Percentiles rank a stretch among this genome's conserved stretches.
phyloP scores from a whole-genome alignment of 1,140 invertebrate genomes.

The Triops cancriformis region DNA sequence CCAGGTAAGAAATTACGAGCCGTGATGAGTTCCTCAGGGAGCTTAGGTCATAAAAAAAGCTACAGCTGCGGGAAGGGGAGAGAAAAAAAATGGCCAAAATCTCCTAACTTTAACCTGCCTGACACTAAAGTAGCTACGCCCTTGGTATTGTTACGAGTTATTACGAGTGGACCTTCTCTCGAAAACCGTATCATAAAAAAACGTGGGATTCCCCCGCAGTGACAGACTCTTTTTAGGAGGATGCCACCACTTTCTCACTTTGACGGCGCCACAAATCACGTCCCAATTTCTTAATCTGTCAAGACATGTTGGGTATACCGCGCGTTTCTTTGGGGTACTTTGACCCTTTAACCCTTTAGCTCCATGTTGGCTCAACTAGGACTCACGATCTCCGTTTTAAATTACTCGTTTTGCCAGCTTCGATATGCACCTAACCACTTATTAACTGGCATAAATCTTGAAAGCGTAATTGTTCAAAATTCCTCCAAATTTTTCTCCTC shows the following conservation, averaged over 20 bases:
- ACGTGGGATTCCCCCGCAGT: neutral
- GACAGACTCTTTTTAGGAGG: neutral
- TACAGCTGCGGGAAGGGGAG: neutral
- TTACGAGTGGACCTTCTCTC: neutral
- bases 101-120: neutral
- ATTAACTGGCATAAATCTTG: too few relatives aligned
- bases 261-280: neutral
- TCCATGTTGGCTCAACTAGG: too few relatives aligned
- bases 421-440: too few relatives aligned
- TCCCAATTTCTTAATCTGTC: neutral
- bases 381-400: too few relatives aligned
- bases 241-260: neutral
- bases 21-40: conserved; percentile 7
- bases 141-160: neutral
- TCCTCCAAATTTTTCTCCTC: too few relatives aligned
- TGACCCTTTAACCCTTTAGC: too few relatives aligned
- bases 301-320: too few relatives aligned
- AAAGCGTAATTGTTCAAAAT: too few relatives aligned
- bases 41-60: neutral
- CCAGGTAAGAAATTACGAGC: conserved; percentile 13
- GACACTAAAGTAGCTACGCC: neutral
- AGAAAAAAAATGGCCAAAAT: neutral
- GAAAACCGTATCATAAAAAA: neutral
- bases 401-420: too few relatives aligned
- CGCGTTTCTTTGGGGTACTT: too few relatives aligned